phyloP scores from a whole-genome alignment of 1,140 invertebrate genomes.

The Battus philenor region DNA sequence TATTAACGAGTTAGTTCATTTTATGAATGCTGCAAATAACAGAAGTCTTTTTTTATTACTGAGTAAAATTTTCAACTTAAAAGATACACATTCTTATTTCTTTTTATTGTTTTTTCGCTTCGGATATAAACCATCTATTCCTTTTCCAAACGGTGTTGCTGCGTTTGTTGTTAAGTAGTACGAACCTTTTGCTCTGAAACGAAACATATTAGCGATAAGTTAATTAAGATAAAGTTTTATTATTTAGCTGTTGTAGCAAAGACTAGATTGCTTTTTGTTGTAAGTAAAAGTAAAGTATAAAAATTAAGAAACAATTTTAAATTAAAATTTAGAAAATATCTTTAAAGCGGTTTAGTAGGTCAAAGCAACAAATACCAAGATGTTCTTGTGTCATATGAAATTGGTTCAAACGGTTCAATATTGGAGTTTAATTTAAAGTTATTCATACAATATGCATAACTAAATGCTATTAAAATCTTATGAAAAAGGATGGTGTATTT shows the following conservation, averaged over 20 bases:
- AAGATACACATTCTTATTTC: conserved; percentile 29
- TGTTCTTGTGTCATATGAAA: too few species aligned
- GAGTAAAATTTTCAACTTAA: too few species aligned
- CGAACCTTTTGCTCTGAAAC: conserved; percentile 61
- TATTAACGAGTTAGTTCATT: too few species aligned
- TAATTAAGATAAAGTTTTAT: too few species aligned
- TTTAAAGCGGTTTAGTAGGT: background rate
- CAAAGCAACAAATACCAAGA: too few species aligned
- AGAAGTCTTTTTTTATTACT: too few species aligned
- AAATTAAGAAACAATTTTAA: background rate
- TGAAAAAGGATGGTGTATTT: too few species aligned
- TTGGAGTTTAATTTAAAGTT: background rate
- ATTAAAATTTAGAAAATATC: too few species aligned
- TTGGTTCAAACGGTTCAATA: too few species aligned
- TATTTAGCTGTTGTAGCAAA: too few species aligned
- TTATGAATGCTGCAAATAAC: too few species aligned
- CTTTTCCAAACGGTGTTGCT: conserved; percentile 56
- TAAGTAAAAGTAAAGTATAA: background rate
- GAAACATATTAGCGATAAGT: too few species aligned
- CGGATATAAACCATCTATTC: conserved; percentile 54
- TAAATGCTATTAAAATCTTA: background rate
- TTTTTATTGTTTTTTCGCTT: conserved; percentile 46
- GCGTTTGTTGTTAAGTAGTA: conserved; percentile 62
- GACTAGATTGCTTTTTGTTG: background rate
- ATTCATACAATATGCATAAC: background rate